phyloP scores from a whole-genome alignment of 2,797 vertebrate genomes.

The Erethizon dorsatum region DNA sequence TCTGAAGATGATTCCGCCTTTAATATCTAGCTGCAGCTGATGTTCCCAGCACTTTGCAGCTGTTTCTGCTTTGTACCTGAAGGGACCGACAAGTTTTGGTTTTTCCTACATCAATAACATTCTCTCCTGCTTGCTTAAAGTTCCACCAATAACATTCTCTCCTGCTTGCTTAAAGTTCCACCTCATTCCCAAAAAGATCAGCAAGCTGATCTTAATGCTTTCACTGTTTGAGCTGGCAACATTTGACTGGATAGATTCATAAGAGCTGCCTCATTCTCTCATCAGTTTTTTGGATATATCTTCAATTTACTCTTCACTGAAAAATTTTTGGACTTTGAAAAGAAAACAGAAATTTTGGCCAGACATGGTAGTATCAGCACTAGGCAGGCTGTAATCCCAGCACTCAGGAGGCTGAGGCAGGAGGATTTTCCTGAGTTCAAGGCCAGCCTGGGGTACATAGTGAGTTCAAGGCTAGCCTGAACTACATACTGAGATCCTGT shows the following conservation, averaged over 20 bases:
- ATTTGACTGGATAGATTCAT: not conserved
- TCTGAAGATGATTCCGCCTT: conserved; percentile 45
- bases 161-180: not conserved
- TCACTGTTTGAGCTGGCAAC: not conserved
- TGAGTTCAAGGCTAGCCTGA: not conserved
- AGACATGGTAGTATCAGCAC: not conserved
- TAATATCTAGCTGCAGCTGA: not conserved
- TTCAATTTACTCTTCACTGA: conserved; percentile 5
- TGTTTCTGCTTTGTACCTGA: not conserved
- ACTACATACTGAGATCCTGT: not conserved
- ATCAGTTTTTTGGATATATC: not conserved
- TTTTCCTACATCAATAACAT: not conserved
- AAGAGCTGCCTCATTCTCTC: not conserved
- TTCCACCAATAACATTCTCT: not conserved
- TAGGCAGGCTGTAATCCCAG: not conserved
- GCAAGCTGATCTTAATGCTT: not conserved
- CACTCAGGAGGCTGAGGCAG: not conserved
- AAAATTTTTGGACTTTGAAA: conserved; percentile 1
- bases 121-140: not conserved
- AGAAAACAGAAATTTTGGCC: not conserved
- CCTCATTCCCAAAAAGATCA: not conserved
- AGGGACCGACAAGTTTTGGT: not conserved
- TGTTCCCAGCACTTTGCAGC: not conserved
- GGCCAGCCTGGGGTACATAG: not conserved
- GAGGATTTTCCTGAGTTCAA: not conserved